Base-by-base conservation (phyloP, 2,113 vertebrate genomes). In the Passer domesticus region DNA sequence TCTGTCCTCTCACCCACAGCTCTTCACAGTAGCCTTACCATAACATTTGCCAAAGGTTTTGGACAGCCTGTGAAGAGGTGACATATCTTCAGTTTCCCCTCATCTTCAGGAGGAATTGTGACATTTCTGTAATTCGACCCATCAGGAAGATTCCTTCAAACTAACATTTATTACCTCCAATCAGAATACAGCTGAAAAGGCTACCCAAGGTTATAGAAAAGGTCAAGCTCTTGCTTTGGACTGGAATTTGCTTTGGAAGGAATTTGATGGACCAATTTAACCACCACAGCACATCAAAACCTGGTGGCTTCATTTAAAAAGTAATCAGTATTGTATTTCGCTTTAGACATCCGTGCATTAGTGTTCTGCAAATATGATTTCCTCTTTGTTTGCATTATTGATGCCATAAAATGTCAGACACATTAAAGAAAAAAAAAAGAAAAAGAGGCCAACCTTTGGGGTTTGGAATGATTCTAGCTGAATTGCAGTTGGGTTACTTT, bases 361-460 rank as follows among this genome's bases (percentile, higher is more conserved):
- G 95, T 94, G 46, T 88, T 93, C 95, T 73, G 91, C 79, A 97
- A 95, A 96, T 97, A 92, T 93, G 74, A 91, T 94, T 95, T 93
- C 89, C 88, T 89, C 70, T 96, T 96, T 96, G 95, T 90, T 97
- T 96, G 92, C 81, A 95, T 98, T 97, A 97, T 96, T 97, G 94
- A 97, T 98, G 97, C 95, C 95, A 91, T 96, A 95, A 96, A 96
- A 97, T 96, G 97, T 96, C 96, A 97, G 92, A 90, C 69, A 94
- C 86, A 94, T 95, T 96, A 96, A 97, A 96, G 78, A 78, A 93
- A 93, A 91, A 92, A 84, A 55, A 92, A 92, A 41, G 12, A 83
- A 81, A 83, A 78, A 77, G 74, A 94, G 92, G 52, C 91, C 93
- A 96, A 52, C 89, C 95, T 94, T 91, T 94, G 92, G 86, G 87